Base-by-base conservation (phyloP, 2,113 vertebrate genomes). In the Chloropsis hardwickii region DNA sequence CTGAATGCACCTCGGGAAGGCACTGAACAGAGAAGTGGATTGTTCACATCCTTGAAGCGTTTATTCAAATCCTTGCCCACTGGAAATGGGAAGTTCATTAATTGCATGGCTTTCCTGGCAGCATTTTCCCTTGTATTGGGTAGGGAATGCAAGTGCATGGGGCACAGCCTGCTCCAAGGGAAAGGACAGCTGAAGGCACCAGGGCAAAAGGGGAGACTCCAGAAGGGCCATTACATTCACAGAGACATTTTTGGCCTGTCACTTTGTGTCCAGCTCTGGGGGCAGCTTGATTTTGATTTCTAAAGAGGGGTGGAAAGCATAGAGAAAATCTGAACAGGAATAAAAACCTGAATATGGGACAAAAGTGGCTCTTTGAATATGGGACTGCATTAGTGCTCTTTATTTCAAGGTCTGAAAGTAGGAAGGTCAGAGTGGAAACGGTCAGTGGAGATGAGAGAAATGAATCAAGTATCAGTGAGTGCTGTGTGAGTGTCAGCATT, bases 381-480 rank as follows among this genome's bases (percentile, higher is more conserved):
- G 64, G 65, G 61, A 25, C 69, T 76, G 57, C 58, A 53, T 82
- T 89, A 64, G 50, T 62, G 53, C 51, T 95, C 66, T 83, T 92
- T 88, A 60, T 92, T 86, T 73, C 27, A 5, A 66, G 73, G 62
- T 33, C 86, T 95, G 88, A 77, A 81, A 88, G 66, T 77, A 12
- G 77, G 94, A 95, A 94, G 88, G 94, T 94, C 89, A 86, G 94
- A 83, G 92, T 95, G 84, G 95, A 89, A 92, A 71, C 6, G 22
- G 93, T 91, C 92, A 92, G 83, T 81, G 81, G 78, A 83, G 79
- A 90, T 48, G 91, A 51, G 82, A 81, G 91, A 90, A 83, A 94
- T 94, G 62, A 79, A 94, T 94, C 93, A 86, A 85, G 35, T 23
- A 78, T 58, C 78, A 92, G 54, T 2, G 3, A 89, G 88, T 18